Conservation (phyloP, 1,140 invertebrate species). For the Drosophila pallidifrons region DNA sequence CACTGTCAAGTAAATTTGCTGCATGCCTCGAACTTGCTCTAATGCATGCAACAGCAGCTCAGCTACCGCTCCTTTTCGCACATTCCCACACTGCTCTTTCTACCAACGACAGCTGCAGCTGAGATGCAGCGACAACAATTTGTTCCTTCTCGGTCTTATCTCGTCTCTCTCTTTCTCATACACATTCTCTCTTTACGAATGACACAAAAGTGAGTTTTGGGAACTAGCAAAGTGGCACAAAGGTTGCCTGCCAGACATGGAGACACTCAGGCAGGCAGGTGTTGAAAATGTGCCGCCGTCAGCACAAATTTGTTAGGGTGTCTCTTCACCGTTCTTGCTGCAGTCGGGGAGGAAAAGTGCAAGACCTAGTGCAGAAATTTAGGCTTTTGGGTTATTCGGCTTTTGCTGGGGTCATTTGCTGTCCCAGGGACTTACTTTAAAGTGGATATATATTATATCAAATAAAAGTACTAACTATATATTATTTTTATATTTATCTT, state of each 20-base stretch:
- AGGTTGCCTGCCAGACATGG: slow-evolving; percentile 68
- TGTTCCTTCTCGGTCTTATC: slow-evolving; percentile 61
- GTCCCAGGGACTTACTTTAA: too few relatives aligned
- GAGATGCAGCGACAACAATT: slow-evolving; percentile 66
- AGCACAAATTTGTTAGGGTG: slow-evolving; percentile 65
- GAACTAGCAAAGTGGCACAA: slow-evolving; percentile 82
- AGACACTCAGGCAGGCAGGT: slow-evolving; percentile 75
- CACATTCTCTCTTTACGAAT: slow-evolving; percentile 30
- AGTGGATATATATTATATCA: too few relatives aligned
- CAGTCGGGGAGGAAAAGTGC: slow-evolving; percentile 24
- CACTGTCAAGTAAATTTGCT: slow-evolving; percentile 76
- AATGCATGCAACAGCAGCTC: slow-evolving; percentile 72
- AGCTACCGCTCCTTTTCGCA: slow-evolving; percentile 20
- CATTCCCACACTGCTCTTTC: not conserved
- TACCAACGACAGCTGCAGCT: slow-evolving; percentile 38
- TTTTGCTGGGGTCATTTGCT: too few relatives aligned
- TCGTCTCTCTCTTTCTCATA: slow-evolving; percentile 6
- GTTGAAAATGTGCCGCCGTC: slow-evolving; percentile 78
- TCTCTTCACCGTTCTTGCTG: slow-evolving; percentile 34
- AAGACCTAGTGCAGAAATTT: slow-evolving; percentile 45
- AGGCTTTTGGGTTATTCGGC: slow-evolving; percentile 65
- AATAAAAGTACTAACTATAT: too few relatives aligned
- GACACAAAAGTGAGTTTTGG: slow-evolving; percentile 82
- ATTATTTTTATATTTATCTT: too few relatives aligned
- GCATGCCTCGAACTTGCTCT: slow-evolving; percentile 78